These are phyloP conservation scores for Botia almorhae DNA, from an alignment of 2,797 vertebrate species.

Conservation along the genomic window DNA sequence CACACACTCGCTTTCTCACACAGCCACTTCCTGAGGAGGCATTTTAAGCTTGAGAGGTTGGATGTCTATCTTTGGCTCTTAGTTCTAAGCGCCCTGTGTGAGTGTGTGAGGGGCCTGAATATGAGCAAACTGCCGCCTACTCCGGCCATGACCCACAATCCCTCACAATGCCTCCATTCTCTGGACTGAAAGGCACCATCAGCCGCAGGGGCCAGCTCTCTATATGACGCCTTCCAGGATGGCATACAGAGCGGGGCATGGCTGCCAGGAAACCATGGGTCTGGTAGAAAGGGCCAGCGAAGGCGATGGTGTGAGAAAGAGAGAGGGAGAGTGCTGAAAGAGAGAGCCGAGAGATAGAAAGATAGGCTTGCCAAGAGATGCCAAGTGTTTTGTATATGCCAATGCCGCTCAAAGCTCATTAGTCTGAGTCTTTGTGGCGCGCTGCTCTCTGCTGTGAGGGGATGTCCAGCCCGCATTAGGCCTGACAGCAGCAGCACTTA, in stretches of 20 bases:
- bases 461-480: slow-evolving; percentile 31
- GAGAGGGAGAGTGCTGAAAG: slow-evolving; percentile 64
- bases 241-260: slow-evolving; percentile 80
- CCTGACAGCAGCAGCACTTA: slow-evolving; percentile 46
- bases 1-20: slow-evolving; percentile 56
- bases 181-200: slow-evolving; percentile 80
- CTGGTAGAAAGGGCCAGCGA: slow-evolving; percentile 74
- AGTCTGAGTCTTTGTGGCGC: slow-evolving; percentile 59
- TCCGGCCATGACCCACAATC: slow-evolving; percentile 69
- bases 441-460: slow-evolving; percentile 53
- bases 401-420: slow-evolving; percentile 60
- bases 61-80: slow-evolving; percentile 80
- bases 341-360: slow-evolving; percentile 48
- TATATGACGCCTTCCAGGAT: slow-evolving; percentile 79
- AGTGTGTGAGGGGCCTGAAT: slow-evolving; percentile 76
- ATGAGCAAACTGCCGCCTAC: slow-evolving; percentile 80
- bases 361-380: slow-evolving; percentile 57
- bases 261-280: slow-evolving; percentile 80
- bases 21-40: slow-evolving; percentile 74
- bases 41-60: slow-evolving; percentile 77
- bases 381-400: slow-evolving; percentile 62
- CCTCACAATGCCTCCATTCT: slow-evolving; percentile 81
- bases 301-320: slow-evolving; percentile 54
- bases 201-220: slow-evolving; percentile 74
- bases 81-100: slow-evolving; percentile 76